A percentile compares a stretch with the other conserved stretches of the same genome.
These are phyloP conservation scores for Lepus townsendii DNA, from an alignment of 2,797 vertebrate genomes.

Conservation along the genomic window DNA sequence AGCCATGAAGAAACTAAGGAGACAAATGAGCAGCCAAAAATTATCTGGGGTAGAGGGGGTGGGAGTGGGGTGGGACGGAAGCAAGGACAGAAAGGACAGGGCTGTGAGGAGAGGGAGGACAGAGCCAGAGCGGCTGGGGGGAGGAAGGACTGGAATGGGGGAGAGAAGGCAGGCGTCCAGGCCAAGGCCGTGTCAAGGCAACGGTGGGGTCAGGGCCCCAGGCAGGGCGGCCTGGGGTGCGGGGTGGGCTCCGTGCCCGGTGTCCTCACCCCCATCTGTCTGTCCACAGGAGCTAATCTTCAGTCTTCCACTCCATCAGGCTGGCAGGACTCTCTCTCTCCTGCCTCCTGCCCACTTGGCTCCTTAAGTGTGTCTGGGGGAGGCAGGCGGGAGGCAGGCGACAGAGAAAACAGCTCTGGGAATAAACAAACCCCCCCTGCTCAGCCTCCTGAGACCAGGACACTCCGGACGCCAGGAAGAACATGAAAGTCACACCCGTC, in stretches of 20 bases:
- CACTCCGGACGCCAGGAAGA: conserved; percentile 78
- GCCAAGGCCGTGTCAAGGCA: not conserved
- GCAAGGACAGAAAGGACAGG: conserved; percentile 5
- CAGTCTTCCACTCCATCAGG: conserved; percentile 68
- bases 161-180: not conserved
- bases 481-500: conserved; percentile 83
- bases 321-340: conserved; percentile 49
- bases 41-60: not conserved
- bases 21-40: not conserved
- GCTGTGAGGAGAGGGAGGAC: no score
- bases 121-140: not conserved
- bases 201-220: not conserved
- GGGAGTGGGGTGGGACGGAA: not conserved
- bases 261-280: conserved; percentile 57
- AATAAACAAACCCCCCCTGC: conserved; percentile 78
- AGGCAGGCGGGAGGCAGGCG: not conserved
- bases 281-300: conserved; percentile 71
- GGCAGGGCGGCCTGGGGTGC: not conserved
- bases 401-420: not conserved
- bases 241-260: not conserved
- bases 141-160: not conserved
- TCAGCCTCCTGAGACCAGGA: conserved; percentile 82
- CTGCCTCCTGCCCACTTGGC: conserved; percentile 70
- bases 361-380: conserved; percentile 63
- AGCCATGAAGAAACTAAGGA: not conserved